A percentile compares a stretch with the other conserved stretches of the same genome.
Evolutionary conservation across 2,888 invertebrate genomes (phyloP).

Genomic region (Apotomis betuletana): DNA sequence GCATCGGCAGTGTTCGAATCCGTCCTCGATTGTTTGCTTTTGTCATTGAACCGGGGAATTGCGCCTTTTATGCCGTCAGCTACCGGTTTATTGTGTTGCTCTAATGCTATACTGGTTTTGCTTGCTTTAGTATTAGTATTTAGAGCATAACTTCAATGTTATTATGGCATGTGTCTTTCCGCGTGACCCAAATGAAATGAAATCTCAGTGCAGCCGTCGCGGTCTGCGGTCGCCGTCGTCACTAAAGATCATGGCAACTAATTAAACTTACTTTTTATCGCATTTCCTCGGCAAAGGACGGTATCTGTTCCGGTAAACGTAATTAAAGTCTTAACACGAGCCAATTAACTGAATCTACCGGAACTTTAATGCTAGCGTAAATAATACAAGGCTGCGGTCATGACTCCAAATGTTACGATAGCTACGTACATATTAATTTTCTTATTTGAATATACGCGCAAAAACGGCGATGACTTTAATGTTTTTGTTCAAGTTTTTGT

Average conservation of each 20-base stretch:
- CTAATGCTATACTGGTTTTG: conserved; percentile 46
- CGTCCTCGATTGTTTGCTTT: conserved; percentile 67
- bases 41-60: conserved; percentile 71
- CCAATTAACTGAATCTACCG: conserved; percentile 49
- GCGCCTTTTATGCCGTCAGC: conserved; percentile 58
- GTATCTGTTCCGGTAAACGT: conserved; percentile 58
- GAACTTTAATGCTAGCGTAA: conserved; percentile 31
- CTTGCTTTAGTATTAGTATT: conserved; percentile 1
- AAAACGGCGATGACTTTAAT: conserved; percentile 19
- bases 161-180: conserved; percentile 43
- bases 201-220: conserved; percentile 46
- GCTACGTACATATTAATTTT: conserved; percentile 20
- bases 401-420: conserved; percentile 26
- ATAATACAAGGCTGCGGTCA: conserved; percentile 29
- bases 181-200: conserved; percentile 52
- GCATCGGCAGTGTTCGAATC: conserved; percentile 64
- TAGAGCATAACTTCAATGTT: conserved; percentile 10
- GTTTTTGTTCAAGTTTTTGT: conserved; percentile 29
- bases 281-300: conserved; percentile 65
- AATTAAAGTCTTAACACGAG: conserved; percentile 46
- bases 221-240: conserved; percentile 46
- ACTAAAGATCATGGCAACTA: conserved; percentile 47
- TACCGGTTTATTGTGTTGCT: conserved; percentile 47
- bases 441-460: conserved; percentile 20
- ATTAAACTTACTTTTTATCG: conserved; percentile 54